These are phyloP conservation scores for Polyommatus icarus DNA, from an alignment of 2,888 invertebrate genomes.

Conservation along the genomic window DNA sequence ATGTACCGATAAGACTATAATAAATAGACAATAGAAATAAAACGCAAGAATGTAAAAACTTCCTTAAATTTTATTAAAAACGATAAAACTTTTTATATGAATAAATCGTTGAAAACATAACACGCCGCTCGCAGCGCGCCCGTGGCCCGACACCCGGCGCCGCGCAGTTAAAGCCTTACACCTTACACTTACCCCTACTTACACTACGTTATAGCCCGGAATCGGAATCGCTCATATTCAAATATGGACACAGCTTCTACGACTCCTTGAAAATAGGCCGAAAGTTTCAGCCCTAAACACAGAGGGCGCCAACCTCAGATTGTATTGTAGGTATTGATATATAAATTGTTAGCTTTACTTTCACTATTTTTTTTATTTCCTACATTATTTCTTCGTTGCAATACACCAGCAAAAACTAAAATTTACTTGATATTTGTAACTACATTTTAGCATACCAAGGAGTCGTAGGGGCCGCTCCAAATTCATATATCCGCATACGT, in stretches of 20 bases:
- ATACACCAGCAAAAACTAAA: background rate
- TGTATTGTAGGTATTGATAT: background rate
- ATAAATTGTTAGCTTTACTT: background rate
- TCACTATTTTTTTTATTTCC: too few relatives aligned
- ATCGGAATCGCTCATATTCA: constrained; percentile 1
- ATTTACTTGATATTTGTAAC: background rate
- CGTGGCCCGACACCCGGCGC: constrained; percentile 13
- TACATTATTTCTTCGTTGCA: background rate
- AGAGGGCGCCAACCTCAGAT: background rate
- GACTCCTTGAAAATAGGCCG: background rate
- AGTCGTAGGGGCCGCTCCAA: background rate
- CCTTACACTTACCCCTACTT: background rate
- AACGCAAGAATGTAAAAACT: constrained; percentile 43
- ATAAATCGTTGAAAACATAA: constrained; percentile 65
- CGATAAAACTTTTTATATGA: constrained; percentile 68
- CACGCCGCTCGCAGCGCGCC: constrained; percentile 42
- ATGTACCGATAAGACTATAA: too few relatives aligned
- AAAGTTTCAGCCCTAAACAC: background rate
- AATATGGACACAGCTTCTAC: background rate
- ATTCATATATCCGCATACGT: constrained; percentile 17
- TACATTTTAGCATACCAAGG: background rate
- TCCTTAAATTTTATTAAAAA: constrained; percentile 70
- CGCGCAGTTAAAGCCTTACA: background rate
- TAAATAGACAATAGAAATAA: constrained; percentile 32
- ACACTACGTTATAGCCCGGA: constrained; percentile 22